Evolutionary conservation across 2,113 vertebrate genomes (phyloP).

Genomic region (Arenaria interpres): DNA sequence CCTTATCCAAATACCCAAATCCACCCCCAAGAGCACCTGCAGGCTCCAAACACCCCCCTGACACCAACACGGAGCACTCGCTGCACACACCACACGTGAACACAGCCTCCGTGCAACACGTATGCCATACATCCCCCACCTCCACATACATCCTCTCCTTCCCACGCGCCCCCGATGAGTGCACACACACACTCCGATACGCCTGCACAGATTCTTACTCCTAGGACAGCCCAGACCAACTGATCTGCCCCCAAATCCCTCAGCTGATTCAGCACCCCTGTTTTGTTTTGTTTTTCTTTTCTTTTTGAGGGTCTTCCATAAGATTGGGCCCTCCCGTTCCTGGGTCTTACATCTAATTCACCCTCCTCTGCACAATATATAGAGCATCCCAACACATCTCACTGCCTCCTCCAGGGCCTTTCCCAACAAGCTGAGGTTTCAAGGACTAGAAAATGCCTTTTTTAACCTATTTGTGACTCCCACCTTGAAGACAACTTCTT

Average conservation of each 20-base stretch:
- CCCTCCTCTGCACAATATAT: background rate
- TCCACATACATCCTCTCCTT: background rate
- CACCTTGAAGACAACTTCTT: background rate
- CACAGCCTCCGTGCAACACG: background rate
- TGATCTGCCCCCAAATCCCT: background rate
- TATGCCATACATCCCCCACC: background rate
- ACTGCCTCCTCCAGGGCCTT: background rate
- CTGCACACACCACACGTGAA: background rate
- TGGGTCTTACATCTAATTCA: background rate
- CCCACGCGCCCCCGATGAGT: too few relatives aligned
- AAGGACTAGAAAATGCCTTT: background rate
- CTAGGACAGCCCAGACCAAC: background rate
- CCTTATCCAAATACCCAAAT: background rate
- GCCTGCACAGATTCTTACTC: background rate
- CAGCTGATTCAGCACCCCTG: background rate
- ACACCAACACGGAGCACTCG: too few relatives aligned
- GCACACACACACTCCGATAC: rapidly evolving
- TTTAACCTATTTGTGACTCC: background rate
- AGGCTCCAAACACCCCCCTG: background rate
- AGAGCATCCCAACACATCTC: background rate
- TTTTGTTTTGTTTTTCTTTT: background rate
- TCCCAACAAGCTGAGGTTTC: background rate
- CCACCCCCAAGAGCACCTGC: background rate
- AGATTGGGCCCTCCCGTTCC: too few relatives aligned
- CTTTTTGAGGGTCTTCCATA: background rate